Evolutionary conservation across 2,113 vertebrate species (phyloP), one percentile per base, ranked within the genome.

Genomic region (Alaudala cheleensis): DNA sequence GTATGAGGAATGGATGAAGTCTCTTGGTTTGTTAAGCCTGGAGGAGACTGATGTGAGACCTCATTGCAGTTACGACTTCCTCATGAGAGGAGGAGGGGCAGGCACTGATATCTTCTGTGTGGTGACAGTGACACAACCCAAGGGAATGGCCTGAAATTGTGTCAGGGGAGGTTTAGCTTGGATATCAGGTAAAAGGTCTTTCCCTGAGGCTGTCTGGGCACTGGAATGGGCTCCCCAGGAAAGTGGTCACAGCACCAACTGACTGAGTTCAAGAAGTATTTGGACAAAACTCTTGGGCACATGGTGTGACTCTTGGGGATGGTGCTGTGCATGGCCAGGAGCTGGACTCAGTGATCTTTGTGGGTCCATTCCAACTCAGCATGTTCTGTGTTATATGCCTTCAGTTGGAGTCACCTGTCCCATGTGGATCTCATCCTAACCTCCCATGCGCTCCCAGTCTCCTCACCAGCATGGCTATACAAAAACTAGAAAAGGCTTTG

Each of bases 1-100:
- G 0, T 1, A 2, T 40, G 20, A 57, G 25, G 2, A 57, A 50
- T 5, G 7, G 42, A 24, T 85, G 50, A 49, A 7, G 25, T 16
- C 10, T 34, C 21, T 66, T 65, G 50, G 24, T 49, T 4, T 74
- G 29, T 14, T 66, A 51, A 76, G 29, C 51, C 54, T 66, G 71
- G 58, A 64, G 58, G 11, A 56, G n/a, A 16, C n/a, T 24, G 50
- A 20, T 2, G 29, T 22, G 29, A 66, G 20, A 42, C 31, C 10
- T 49, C 20, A 7, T 3, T 25, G 51, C 2, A 9, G 37, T 34
- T 49, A 10, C 2, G 14, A 29, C 12, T 74, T 57, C 10, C 8
- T 66, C 2, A 1, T 42, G 25, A 40, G 15, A 2, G 28, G 14
- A 23, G 28, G 42, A 56, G 19, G 14, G 29, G 50, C 40, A 47